phyloP scores from a whole-genome alignment of 2,113 vertebrate species.

The Peromyscus californicus region DNA sequence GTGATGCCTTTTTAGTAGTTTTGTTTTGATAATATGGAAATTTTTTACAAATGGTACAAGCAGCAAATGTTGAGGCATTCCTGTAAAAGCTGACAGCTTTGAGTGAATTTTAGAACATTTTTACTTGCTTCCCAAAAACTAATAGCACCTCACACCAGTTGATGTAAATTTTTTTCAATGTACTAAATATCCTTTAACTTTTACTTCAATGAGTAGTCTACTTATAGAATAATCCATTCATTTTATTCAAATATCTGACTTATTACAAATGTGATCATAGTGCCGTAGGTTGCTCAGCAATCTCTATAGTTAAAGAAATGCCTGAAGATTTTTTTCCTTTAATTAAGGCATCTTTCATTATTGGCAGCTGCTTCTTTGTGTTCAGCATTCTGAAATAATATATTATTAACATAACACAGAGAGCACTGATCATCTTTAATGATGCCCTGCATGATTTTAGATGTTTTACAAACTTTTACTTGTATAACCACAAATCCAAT shows the following conservation, averaged over 20 bases:
- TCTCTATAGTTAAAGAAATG: background rate
- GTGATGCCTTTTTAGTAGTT: background rate
- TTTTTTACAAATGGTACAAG: background rate
- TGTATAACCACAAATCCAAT: background rate
- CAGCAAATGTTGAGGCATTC: background rate
- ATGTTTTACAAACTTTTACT: constrained; percentile 59
- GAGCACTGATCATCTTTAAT: constrained; percentile 51
- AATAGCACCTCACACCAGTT: background rate
- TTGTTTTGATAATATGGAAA: background rate
- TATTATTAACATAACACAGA: constrained; percentile 49
- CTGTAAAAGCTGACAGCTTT: background rate
- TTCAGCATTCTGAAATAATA: background rate
- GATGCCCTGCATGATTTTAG: background rate
- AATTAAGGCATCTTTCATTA: constrained; percentile 32
- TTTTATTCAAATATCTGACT: constrained; percentile 48
- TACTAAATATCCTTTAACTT: background rate
- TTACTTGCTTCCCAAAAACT: constrained; percentile 43
- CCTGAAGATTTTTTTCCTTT: background rate
- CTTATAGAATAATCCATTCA: constrained; percentile 13
- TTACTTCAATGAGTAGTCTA: background rate
- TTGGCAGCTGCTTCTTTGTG: constrained; percentile 23
- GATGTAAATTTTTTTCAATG: background rate
- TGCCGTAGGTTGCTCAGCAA: background rate
- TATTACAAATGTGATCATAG: background rate
- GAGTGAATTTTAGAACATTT: constrained; percentile 17